These are phyloP conservation scores for Zapus hudsonius DNA, from an alignment of 2,113 vertebrate genomes.

Conservation along the genomic window DNA sequence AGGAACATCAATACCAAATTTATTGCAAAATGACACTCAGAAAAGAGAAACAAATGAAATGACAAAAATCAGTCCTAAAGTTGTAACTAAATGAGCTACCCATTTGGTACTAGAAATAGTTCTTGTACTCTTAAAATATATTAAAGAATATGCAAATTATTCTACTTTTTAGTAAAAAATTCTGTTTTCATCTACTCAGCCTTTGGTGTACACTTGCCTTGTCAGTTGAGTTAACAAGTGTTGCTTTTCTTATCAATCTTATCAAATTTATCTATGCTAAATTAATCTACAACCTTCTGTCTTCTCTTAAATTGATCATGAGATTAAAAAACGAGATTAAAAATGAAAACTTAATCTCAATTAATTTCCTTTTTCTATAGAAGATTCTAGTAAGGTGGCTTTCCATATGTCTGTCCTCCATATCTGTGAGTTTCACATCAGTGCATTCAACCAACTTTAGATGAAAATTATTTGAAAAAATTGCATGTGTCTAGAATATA, in stretches of 20 bases:
- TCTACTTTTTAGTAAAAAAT: too few relatives aligned
- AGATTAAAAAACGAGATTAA: conserved; percentile 34
- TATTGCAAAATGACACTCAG: too few relatives aligned
- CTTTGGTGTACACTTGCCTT: neutral
- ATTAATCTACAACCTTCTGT: neutral
- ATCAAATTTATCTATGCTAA: neutral
- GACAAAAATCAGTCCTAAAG: conserved; percentile 6
- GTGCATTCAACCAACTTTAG: neutral
- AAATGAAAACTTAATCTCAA: neutral
- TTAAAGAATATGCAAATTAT: neutral
- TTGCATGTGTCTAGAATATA: neutral
- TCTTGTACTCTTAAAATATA: neutral
- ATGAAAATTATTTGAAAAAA: neutral
- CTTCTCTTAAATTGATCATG: neutral
- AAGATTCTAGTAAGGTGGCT: neutral
- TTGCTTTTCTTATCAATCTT: neutral
- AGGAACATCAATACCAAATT: too few relatives aligned
- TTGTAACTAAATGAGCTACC: neutral
- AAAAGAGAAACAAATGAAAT: conserved; percentile 21
- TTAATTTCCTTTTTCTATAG: neutral
- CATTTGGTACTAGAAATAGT: neutral
- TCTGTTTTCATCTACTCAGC: neutral
- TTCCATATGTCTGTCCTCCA: neutral
- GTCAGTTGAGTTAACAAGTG: neutral
- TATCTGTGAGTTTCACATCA: neutral